Evolutionary conservation across 2,113 vertebrate genomes (phyloP).

Genomic region (Saguinus imperator): DNA sequence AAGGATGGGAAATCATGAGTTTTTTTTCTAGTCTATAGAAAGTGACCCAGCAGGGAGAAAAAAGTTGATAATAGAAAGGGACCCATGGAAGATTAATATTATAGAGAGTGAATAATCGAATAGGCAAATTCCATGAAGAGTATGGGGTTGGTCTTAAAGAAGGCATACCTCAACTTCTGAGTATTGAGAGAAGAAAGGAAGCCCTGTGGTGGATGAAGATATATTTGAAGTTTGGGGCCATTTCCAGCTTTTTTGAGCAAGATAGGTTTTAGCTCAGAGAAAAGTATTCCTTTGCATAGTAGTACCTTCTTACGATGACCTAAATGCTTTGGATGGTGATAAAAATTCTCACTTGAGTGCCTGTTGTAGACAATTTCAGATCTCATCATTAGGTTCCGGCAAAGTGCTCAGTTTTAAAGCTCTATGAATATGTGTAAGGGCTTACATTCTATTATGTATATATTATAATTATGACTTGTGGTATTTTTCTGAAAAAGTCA

Average conservation of each 20-base stretch:
- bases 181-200: background rate
- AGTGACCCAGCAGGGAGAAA: background rate
- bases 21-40: background rate
- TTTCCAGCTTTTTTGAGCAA: conserved; percentile 31
- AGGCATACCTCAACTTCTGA: background rate
- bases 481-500: background rate
- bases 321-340: conserved; percentile 25
- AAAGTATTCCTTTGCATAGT: background rate
- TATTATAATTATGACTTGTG: background rate
- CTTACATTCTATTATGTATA: background rate
- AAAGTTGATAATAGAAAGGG: background rate
- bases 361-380: background rate
- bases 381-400: background rate
- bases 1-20: background rate
- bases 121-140: background rate
- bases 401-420: background rate
- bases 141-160: background rate
- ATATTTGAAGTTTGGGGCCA: background rate
- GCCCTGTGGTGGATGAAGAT: background rate
- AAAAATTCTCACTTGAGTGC: background rate
- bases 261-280: conserved; percentile 15
- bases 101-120: background rate
- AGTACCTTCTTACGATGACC: background rate
- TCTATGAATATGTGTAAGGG: background rate
- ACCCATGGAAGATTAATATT: background rate